Evolutionary conservation across 1,140 invertebrate species (phyloP).

Genomic region (Drosophila ambigua): DNA sequence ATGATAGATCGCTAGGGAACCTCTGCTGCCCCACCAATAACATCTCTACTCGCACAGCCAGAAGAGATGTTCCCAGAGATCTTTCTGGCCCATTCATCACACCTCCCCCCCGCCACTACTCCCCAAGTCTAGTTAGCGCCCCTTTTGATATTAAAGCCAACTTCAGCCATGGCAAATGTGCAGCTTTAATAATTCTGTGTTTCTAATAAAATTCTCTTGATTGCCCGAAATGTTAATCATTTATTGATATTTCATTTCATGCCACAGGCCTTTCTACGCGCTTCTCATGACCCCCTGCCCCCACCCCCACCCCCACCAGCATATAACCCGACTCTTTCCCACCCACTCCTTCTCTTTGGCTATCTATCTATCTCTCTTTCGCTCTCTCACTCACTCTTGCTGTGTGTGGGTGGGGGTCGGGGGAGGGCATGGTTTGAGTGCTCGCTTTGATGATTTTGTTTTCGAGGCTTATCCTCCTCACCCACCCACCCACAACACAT

Average conservation of each 20-base stretch:
- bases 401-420: conserved; percentile 3
- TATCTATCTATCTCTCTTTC: conserved; percentile 14
- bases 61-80: background rate
- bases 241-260: conserved; percentile 71
- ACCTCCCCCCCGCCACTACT: background rate
- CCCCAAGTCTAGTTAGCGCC: background rate
- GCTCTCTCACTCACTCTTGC: conserved; percentile 30
- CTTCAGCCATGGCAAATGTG: conserved; percentile 19
- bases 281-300: conserved; percentile 50
- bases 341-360: conserved; percentile 31
- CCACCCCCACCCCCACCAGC: conserved; percentile 23
- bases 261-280: conserved; percentile 71
- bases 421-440: conserved; percentile 48
- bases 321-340: conserved; percentile 23
- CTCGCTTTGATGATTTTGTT: conserved; percentile 75
- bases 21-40: too few relatives aligned
- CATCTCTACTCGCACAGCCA: too few relatives aligned
- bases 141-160: conserved; percentile 18
- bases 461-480: conserved; percentile 65
- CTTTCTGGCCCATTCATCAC: background rate
- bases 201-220: conserved; percentile 53
- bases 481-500: background rate
- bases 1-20: too few relatives aligned
- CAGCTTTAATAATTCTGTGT: conserved; percentile 39
- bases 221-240: conserved; percentile 59